These are phyloP conservation scores for Scolopax rusticola DNA, from an alignment of 2,797 vertebrate species.

Conservation along the genomic window DNA sequence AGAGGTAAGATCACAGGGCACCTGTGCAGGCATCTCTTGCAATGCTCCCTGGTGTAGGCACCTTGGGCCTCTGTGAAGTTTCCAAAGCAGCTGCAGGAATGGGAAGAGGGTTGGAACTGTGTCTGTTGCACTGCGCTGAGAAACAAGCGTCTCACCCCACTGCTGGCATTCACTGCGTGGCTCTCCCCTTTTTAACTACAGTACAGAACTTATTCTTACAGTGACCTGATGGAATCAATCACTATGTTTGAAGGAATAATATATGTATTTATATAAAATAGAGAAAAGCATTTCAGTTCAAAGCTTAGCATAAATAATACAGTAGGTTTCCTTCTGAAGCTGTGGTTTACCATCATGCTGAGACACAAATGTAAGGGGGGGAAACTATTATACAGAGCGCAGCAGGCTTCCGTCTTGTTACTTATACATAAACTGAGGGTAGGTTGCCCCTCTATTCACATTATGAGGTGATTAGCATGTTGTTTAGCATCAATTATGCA, in stretches of 20 bases:
- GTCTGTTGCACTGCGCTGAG: neutral
- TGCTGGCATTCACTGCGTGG: fast-evolving
- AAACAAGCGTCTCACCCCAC: fast-evolving
- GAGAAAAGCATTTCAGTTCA: conserved; percentile 30
- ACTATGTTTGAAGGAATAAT: neutral
- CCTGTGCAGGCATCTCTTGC: neutral
- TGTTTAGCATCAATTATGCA: conserved; percentile 69
- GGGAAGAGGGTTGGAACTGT: fast-evolving
- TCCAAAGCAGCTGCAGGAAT: neutral
- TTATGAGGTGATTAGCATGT: conserved; percentile 66
- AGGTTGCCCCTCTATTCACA: neutral
- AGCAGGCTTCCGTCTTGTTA: conserved; percentile 51
- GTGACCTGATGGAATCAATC: neutral
- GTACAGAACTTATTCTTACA: neutral
- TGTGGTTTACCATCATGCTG: conserved; percentile 28
- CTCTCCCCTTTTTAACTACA: neutral
- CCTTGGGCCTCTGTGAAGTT: neutral
- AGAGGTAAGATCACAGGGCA: neutral
- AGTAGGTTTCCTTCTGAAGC: conserved; percentile 39
- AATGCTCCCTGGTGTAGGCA: neutral
- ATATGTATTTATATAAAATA: conserved; percentile 35
- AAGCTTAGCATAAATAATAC: conserved; percentile 58
- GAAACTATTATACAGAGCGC: conserved; percentile 6
- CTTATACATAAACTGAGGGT: conserved; percentile 47
- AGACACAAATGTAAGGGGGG: neutral